Conservation (phyloP, 2,888 invertebrate genomes). For the Oxytorus armatus region DNA sequence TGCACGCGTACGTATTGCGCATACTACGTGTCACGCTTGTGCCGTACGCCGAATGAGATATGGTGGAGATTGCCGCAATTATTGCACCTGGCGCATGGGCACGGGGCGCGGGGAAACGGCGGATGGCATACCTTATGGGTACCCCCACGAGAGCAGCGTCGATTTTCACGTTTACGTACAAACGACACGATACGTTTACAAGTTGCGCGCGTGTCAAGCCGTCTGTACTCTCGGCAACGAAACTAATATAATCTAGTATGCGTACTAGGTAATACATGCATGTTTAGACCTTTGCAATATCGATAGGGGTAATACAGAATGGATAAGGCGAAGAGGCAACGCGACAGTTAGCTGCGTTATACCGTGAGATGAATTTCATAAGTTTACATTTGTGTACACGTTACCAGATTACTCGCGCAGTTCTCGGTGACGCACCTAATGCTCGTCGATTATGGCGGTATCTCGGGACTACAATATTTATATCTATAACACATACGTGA, state of each 20-base stretch:
- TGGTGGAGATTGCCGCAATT: constrained; percentile 72
- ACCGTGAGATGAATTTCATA: constrained; percentile 10
- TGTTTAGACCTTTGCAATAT: constrained; percentile 45
- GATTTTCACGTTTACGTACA: constrained; percentile 63
- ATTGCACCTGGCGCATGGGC: constrained; percentile 69
- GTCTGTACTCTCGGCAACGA: constrained; percentile 29
- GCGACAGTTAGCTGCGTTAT: constrained; percentile 30
- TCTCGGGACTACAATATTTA: constrained; percentile 16
- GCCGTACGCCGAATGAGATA: constrained; percentile 73
- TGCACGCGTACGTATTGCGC: constrained; percentile 74
- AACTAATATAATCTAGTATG: constrained; percentile 13
- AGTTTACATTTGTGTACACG: not conserved
- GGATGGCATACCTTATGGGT: constrained; percentile 63
- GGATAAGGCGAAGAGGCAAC: constrained; percentile 35
- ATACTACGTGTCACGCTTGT: constrained; percentile 72
- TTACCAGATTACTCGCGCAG: constrained; percentile 7
- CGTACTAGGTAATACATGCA: constrained; percentile 24
- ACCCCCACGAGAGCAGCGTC: constrained; percentile 56
- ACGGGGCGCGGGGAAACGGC: not conserved
- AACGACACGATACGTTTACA: constrained; percentile 39
- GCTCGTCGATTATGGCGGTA: constrained; percentile 26
- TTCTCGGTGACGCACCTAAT: constrained; percentile 26
- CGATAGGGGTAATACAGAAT: constrained; percentile 16
- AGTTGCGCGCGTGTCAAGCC: constrained; percentile 27
- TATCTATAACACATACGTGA: constrained; percentile 19